Evolutionary conservation across 2,888 invertebrate species (phyloP), one percentile per base, ranked within the genome.

Genomic region (Coelogynopora nodosa): DNA sequence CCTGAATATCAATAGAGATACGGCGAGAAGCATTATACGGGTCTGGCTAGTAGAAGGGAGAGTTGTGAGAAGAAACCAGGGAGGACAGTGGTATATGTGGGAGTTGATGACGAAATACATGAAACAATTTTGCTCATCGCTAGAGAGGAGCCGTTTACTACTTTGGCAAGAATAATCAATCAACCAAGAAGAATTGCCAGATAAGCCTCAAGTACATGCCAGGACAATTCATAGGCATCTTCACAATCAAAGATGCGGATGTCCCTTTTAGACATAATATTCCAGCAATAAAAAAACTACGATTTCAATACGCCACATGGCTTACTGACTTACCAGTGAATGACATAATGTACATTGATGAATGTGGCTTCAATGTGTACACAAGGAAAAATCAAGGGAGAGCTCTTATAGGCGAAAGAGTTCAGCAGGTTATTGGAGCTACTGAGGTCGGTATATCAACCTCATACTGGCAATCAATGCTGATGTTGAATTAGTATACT

Each of bases 21-120:
- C 82, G 29, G 82, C 82, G 30, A 82, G 82, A 82, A 82, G 31
- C 31, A 31, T 31, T 23, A 82, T 82, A 31, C 82, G 29, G 31
- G 31, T 82, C 82, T 82, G 82, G 82, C 13, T 30, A 82, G 31
- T 30, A 82, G 82, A 82, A 82, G 82, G 82, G 82, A 30, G 82
- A 82, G 31, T 82, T 82, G 10, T 27, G 31, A 82, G 82, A 82
- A 30, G 29, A 29, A 31, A 30, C 30, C 82, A 82, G 31, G 29
- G 82, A 30, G 82, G 82, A 30, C 82, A 82, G 82, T 23, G 82
- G 31, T 13, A 30, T n/a, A n/a, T 31, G 82, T 28, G 29, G 13
- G 82, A 30, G 82, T 82, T 30, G 31, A 82, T 82, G 82, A 82
- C 82, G 29, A 82, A 82, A 82, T 82, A 29, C 82, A 27, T 30